Evolutionary conservation across 2,888 invertebrate species (phyloP).

Genomic region (Nephrocerus scutellatus): DNA sequence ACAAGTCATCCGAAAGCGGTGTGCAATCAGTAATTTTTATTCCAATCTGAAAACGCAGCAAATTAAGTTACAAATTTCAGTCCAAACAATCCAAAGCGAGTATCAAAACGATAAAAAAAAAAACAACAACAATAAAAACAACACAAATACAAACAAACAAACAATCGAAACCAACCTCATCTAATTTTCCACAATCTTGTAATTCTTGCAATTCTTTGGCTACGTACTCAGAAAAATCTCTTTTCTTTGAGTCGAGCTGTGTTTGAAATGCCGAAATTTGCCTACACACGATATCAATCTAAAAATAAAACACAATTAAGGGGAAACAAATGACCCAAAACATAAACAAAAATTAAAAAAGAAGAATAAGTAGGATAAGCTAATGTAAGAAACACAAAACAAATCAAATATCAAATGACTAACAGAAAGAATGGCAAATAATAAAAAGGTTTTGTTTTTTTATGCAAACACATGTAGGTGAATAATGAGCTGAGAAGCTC

Average conservation of each 20-base stretch:
- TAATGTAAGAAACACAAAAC: slow-evolving; percentile 37
- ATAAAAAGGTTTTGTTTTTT: too few relatives aligned
- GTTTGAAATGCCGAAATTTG: slow-evolving; percentile 54
- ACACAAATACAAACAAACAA: slow-evolving; percentile 6
- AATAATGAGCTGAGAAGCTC: not conserved
- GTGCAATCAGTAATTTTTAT: slow-evolving; percentile 51
- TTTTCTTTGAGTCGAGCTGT: slow-evolving; percentile 52
- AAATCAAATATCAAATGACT: slow-evolving; percentile 23
- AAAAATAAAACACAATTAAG: too few relatives aligned
- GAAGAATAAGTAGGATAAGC: slow-evolving; percentile 23
- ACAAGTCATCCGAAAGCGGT: slow-evolving; percentile 54
- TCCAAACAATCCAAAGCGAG: not conserved
- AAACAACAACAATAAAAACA: slow-evolving; percentile 1
- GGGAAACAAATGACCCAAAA: slow-evolving; percentile 42
- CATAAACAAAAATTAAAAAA: slow-evolving; percentile 25
- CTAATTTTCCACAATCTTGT: slow-evolving; percentile 50
- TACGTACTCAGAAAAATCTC: slow-evolving; percentile 52
- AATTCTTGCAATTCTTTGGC: slow-evolving; percentile 51
- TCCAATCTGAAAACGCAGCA: slow-evolving; percentile 49
- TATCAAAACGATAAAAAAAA: slow-evolving; percentile 1
- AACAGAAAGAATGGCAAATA: slow-evolving; percentile 27
- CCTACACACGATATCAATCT: slow-evolving; percentile 63
- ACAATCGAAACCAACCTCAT: slow-evolving; percentile 47
- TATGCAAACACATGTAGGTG: slow-evolving; percentile 14
- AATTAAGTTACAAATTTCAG: not conserved